Evolutionary conservation across 2,797 vertebrate species (phyloP).

Genomic region (Falco rusticolus): DNA sequence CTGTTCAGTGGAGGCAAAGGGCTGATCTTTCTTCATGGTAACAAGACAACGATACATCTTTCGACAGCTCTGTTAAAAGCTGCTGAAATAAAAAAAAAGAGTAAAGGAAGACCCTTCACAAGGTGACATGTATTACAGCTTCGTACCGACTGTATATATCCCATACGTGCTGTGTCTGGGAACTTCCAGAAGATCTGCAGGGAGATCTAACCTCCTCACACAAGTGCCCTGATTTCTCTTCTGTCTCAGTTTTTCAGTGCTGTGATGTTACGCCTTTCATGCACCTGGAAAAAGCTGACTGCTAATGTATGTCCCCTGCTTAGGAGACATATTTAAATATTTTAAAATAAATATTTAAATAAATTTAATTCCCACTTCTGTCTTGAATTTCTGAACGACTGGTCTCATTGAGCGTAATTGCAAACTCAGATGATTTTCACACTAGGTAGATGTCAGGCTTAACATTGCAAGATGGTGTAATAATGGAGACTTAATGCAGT

Average conservation of each 20-base stretch:
- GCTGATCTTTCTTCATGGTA: background rate
- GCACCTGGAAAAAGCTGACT: background rate
- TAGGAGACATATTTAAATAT: background rate
- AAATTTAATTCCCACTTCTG: background rate
- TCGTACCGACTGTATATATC: background rate
- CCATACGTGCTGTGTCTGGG: background rate
- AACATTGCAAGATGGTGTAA: background rate
- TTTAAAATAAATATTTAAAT: too few relatives aligned
- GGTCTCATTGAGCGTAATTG: background rate
- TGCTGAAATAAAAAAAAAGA: background rate
- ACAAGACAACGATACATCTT: background rate
- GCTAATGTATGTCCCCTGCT: background rate
- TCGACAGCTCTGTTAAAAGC: background rate
- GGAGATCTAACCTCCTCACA: background rate
- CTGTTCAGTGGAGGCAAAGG: background rate
- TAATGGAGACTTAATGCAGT: background rate
- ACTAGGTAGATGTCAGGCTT: background rate
- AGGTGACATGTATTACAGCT: background rate
- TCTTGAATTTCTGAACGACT: background rate
- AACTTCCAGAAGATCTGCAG: background rate
- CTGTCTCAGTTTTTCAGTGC: background rate
- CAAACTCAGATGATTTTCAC: background rate
- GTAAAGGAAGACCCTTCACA: background rate
- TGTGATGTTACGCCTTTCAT: background rate
- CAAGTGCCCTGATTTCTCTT: background rate